Base-by-base conservation (phyloP, 2,113 vertebrate genomes). In the Apistogramma diplotaenia region DNA sequence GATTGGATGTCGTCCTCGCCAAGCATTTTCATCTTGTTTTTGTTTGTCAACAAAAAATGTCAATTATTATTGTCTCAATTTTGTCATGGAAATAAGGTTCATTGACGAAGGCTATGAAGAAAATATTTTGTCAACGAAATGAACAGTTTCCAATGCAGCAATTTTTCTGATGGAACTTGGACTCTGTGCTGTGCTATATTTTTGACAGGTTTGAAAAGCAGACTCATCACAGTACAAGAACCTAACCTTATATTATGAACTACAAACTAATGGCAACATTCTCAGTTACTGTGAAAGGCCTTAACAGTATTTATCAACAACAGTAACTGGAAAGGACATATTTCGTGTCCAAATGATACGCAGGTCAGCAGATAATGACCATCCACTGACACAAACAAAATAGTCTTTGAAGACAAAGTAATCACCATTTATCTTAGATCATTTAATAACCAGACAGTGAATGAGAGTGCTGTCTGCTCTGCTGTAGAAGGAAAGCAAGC, bases 361-460 rank as follows among this genome's bases (percentile, higher is more conserved):
- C 49, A 72, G 53, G 71, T 70, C 56, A 77, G 60, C 9, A 31
- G 49, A 73, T 87, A 82, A 87, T 76, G 78, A 76, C 56, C 29
- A 49, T 74, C 49, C 18, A 60, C 51, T 37, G 56, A 77, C 78
- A 81, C 35, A 21, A 84, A 80, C 49, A 83, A 81, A 84, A 54
- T 1, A 57, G 43, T 84, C 53, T 82, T 80, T 15, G 43, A 79
- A 76, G 58, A 53, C 31, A 85, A 74, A 86, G 77, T 77, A 81
- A 90, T 90, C 74, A 57, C 35, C 74, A 76, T 89, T 83, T 56
- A 81, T 91, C 80, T 83, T 7, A 9, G 35, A 79, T 43, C 61
- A 74, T 88, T 90, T 79, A 83, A 86, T 87, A 89, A 89, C 33
- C 62, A 67, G 77, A 84, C 88, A 88, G 61, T 76, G 75, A 87